phyloP scores from a whole-genome alignment of 2,797 vertebrate genomes.

The Molothrus ater region DNA sequence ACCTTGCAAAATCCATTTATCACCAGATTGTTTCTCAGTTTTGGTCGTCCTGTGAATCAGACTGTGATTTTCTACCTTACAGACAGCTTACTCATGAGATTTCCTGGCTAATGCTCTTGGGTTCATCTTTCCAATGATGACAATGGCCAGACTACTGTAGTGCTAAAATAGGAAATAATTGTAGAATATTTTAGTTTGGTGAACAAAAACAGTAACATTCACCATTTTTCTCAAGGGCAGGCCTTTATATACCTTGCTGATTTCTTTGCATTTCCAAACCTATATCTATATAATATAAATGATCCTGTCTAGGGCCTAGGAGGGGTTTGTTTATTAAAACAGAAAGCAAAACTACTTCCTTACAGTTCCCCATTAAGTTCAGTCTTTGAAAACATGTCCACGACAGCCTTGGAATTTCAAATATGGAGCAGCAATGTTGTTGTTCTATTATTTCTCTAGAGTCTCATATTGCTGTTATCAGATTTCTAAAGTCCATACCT shows the following conservation, averaged over 20 bases:
- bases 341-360: neutral
- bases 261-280: neutral
- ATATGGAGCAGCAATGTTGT: neutral
- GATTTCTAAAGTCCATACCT: no score
- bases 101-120: neutral
- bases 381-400: neutral
- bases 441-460: no score
- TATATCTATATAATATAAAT: neutral
- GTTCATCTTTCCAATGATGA: neutral
- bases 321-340: neutral
- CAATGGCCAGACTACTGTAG: neutral
- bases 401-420: neutral
- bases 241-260: neutral
- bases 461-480: no score
- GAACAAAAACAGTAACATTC: neutral
- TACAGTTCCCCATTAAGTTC: neutral
- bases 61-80: neutral
- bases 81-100: neutral
- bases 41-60: neutral
- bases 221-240: neutral
- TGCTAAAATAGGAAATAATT: neutral
- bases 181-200: neutral
- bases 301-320: neutral
- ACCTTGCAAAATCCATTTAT: conserved; percentile 13
- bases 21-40: neutral